phyloP scores from a whole-genome alignment of 1,140 invertebrate genomes.

The Oreohelix idahoensis region DNA sequence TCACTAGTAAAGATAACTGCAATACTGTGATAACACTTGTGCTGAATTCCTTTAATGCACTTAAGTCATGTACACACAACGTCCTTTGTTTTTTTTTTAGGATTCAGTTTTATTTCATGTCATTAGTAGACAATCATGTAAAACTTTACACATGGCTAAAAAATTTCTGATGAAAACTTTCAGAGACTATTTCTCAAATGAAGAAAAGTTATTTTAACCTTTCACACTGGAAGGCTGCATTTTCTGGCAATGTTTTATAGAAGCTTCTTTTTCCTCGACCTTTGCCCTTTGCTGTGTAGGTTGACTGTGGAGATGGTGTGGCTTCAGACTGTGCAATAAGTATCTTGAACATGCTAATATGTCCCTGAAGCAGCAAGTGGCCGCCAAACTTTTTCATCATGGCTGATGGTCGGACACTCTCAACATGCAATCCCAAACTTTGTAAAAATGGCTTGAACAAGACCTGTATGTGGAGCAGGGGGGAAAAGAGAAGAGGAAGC shows the following conservation, averaged over 20 bases:
- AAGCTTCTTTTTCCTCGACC: conserved; percentile 51
- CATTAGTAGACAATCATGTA: too few relatives aligned
- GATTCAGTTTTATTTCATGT: too few relatives aligned
- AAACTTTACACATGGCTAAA: too few relatives aligned
- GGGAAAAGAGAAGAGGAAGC: neutral
- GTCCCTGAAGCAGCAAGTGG: conserved; percentile 88
- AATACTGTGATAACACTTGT: too few relatives aligned
- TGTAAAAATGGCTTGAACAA: conserved; percentile 71
- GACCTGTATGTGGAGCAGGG: conserved; percentile 47
- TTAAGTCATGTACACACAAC: too few relatives aligned
- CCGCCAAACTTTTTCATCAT: conserved; percentile 86
- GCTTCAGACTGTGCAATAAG: conserved; percentile 86
- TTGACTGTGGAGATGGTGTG: conserved; percentile 38
- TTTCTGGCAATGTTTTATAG: conserved; percentile 76
- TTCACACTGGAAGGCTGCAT: conserved; percentile 92
- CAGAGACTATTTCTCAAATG: too few relatives aligned
- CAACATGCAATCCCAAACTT: conserved; percentile 70
- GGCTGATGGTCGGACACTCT: conserved; percentile 69
- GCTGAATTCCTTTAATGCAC: too few relatives aligned
- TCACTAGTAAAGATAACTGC: too few relatives aligned
- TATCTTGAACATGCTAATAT: conserved; percentile 78
- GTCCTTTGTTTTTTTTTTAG: too few relatives aligned
- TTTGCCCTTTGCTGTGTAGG: conserved; percentile 53
- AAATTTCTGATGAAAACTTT: too few relatives aligned
- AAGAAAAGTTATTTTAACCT: conserved; percentile 72